Percentiles rank a stretch among this genome's conserved stretches.
phyloP scores from a whole-genome alignment of 2,888 invertebrate species.

The Bellardia bayeri region DNA sequence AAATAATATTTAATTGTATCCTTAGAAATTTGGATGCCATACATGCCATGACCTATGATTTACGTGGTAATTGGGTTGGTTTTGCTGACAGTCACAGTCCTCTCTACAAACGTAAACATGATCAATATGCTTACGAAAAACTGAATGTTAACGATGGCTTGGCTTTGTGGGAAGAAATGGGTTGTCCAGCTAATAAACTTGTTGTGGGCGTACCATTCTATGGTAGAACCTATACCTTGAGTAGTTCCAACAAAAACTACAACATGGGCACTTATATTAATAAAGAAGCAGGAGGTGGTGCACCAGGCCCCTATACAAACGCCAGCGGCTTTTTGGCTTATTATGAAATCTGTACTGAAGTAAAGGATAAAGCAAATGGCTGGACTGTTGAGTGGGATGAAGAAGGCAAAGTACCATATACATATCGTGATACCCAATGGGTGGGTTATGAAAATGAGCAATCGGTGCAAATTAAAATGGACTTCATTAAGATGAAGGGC shows the following conservation, averaged over 20 bases:
- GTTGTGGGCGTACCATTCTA: constrained; percentile 96
- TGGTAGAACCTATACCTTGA: constrained; percentile 93
- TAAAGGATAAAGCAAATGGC: constrained; percentile 88
- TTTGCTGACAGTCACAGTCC: constrained; percentile 96
- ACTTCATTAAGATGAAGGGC: constrained; percentile 92
- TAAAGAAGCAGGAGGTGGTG: constrained; percentile 95
- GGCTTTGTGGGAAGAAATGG: constrained; percentile 94
- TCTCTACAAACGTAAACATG: constrained; percentile 92
- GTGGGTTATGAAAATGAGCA: constrained; percentile 90
- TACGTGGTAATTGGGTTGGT: constrained; percentile 95
- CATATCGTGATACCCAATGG: constrained; percentile 95
- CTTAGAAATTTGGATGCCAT: constrained; percentile 88
- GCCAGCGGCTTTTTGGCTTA: constrained; percentile 95
- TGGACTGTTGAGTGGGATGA: constrained; percentile 95
- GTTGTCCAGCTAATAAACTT: constrained; percentile 93
- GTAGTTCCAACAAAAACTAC: constrained; percentile 92
- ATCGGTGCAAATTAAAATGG: constrained; percentile 95
- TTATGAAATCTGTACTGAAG: constrained; percentile 93
- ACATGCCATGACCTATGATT: constrained; percentile 94
- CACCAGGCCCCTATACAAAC: constrained; percentile 93
- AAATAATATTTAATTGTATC: not conserved
- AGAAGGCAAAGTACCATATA: constrained; percentile 92
- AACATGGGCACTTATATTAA: constrained; percentile 94
- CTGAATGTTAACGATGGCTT: constrained; percentile 96
- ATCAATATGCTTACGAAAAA: constrained; percentile 95